A percentile compares a stretch with the other conserved stretches of the same genome.
phyloP scores from a whole-genome alignment of 2,888 invertebrate genomes.

The Ischnura elegans region DNA sequence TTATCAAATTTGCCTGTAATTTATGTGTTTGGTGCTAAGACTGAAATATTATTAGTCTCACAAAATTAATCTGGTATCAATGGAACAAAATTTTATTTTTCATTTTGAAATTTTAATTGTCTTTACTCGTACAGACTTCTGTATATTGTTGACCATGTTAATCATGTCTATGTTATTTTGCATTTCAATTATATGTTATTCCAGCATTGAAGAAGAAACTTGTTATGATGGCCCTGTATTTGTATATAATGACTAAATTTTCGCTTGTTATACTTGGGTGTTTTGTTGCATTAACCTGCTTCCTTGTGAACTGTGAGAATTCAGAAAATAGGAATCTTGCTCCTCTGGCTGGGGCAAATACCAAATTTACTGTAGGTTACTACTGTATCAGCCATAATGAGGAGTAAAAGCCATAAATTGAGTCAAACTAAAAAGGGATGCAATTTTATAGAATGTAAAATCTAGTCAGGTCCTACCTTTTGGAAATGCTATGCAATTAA shows the following conservation, averaged over 20 bases:
- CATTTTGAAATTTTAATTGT: not conserved
- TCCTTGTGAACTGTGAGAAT: too few relatives aligned
- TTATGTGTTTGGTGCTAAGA: conserved; percentile 10
- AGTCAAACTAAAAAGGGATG: too few relatives aligned
- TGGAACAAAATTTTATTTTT: conserved; percentile 13
- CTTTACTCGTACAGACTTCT: not conserved
- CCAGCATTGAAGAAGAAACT: conserved; percentile 1
- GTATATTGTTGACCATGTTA: conserved; percentile 9
- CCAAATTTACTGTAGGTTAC: too few relatives aligned
- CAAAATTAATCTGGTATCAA: not conserved
- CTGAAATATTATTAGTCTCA: not conserved
- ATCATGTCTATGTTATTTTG: conserved; percentile 23
- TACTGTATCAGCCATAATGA: too few relatives aligned
- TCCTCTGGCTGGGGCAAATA: too few relatives aligned
- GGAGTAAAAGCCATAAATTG: too few relatives aligned
- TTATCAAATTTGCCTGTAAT: not conserved
- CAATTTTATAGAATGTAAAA: too few relatives aligned
- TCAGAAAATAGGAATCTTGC: too few relatives aligned
- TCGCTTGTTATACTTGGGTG: not conserved
- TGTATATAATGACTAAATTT: not conserved
- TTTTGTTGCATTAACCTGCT: too few relatives aligned
- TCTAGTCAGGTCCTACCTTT: too few relatives aligned
- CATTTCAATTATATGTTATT: conserved; percentile 15
- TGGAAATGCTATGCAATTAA: too few relatives aligned
- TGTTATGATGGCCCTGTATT: conserved; percentile 6